These are phyloP conservation scores for Vollenhovia emeryi DNA, from an alignment of 1,140 invertebrate species.

Conservation along the genomic window DNA sequence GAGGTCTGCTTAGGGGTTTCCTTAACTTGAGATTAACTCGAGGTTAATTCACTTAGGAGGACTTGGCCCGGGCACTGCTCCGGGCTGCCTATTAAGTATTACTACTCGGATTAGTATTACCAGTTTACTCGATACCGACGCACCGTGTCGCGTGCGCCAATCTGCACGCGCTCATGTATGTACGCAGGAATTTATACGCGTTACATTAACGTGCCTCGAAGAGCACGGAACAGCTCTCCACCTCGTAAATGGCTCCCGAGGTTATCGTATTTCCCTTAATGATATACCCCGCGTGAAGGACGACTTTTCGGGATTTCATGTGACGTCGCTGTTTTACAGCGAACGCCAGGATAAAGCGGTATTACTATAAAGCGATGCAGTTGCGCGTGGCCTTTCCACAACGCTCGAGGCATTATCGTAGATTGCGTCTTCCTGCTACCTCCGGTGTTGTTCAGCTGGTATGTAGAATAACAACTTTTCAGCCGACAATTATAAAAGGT, in stretches of 20 bases:
- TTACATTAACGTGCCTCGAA: background rate
- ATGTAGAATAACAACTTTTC: slow-evolving; percentile 18
- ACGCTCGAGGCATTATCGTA: slow-evolving; percentile 16
- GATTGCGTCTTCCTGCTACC: slow-evolving; percentile 11
- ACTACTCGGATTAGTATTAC: slow-evolving; percentile 80
- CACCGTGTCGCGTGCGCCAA: slow-evolving; percentile 26
- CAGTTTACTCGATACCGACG: slow-evolving; percentile 73
- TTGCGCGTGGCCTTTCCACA: background rate
- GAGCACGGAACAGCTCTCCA: background rate
- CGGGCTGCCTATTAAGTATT: slow-evolving; percentile 83
- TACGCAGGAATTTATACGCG: background rate
- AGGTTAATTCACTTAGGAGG: slow-evolving; percentile 83
- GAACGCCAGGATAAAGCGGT: slow-evolving; percentile 15
- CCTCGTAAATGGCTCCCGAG: background rate
- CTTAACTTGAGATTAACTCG: slow-evolving; percentile 83
- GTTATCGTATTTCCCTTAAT: slow-evolving; percentile 18
- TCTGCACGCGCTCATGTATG: slow-evolving; percentile 21
- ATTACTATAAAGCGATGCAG: slow-evolving; percentile 17
- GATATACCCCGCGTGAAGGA: background rate
- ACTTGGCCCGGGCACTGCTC: slow-evolving; percentile 80
- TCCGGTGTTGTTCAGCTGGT: background rate
- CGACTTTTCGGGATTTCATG: slow-evolving; percentile 31
- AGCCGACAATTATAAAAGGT: slow-evolving; percentile 9
- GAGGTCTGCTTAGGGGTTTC: slow-evolving; percentile 82
- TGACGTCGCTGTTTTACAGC: slow-evolving; percentile 7